Evolutionary conservation across 1,140 invertebrate genomes (phyloP), one percentile per base, ranked within the genome.

Genomic region (Tyrophagus putrescentiae): DNA sequence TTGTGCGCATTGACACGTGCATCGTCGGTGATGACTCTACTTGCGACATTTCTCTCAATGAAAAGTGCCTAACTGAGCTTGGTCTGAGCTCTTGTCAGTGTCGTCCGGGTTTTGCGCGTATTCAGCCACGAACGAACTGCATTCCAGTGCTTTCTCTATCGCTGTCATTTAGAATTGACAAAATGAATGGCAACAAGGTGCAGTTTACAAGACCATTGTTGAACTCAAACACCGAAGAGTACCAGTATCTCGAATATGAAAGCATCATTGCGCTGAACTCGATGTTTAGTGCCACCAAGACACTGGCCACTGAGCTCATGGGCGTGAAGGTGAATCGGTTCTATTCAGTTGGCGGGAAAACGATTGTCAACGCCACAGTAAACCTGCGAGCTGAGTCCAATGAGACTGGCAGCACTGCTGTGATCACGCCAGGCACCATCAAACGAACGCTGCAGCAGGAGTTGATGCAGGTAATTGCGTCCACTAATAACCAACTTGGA

Each of bases 1-100:
- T 63, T 16, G 64, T 67, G 50, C 70, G 88, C 65, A 93, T 94
- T 59, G 89, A 94, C 70, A 93, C 89, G 9, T 94, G 89, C 67
- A 92, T 92, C 27, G 87, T 92, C 1, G 89, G 88, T 1, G 88
- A 94, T 65, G 85, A 89, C 65, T 82, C 84, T n/a, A 92, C 89
- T 0, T 94, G 89, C 66, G 87, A 91, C 67, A 76, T 80, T 45
- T 82, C 83, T 25, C 83, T 89, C 70, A 84, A 89, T 67, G 89
- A 93, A 68, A 80, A 81, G 45, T 94, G 89, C 70, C 79, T 82
- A 61, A 92, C 87, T 0, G 85, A 92, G 72, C 78, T 78, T 62
- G 88, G 87, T 4, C 88, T 92, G n/a, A 90, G 86, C 9, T 85
- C 86, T 56, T 94, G 90, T 68, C 82, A 87, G 62, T 94, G 90